Base-by-base conservation (phyloP, 2,888 invertebrate species). In the Microctonus brassicae region DNA sequence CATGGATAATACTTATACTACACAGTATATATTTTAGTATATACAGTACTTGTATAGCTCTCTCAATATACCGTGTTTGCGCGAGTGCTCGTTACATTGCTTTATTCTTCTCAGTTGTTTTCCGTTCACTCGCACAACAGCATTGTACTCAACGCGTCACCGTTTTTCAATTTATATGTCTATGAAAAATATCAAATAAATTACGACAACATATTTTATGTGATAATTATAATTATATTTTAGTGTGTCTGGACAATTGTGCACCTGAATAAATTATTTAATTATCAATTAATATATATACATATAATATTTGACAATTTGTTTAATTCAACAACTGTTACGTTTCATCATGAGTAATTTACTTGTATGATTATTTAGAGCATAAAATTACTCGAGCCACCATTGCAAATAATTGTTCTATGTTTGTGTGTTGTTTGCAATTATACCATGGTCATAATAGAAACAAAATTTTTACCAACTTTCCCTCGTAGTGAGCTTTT, bases 351-450 rank as follows among this genome's bases (percentile, higher is more conserved):
- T 47, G 47, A 47, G 47, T 6, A 47, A 47, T 47, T 47, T 6
- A 47, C 47, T 47, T 20, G 47, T n/a, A n/a, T 77, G 75, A 81
- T 77, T 86, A 85, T 86, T 80, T 82, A 86, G 86, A 86, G 86
- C 86, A 84, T 84, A 86, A 86, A 86, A 84, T 82, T 79, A 80
- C 77, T 78, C 77, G 79, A 75, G 75, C 75, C 70, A 77, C 71
- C 81, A 75, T 80, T 82, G 74, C 80, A 82, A 82, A 83, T 81
- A 81, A 83, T 83, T 77, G 79, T 81, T 76, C 68, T 66, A 73
- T 69, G 70, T 73, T 73, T 73, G 42, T 52, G 74, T 67, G 67
- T 39, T 55, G n/a, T n/a, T n/a, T 66, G 57, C 57, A 55, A 55
- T 17, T 57, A 36, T 26, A 42, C 13, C 29, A 47, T 47, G 1